Base-by-base conservation (phyloP, 2,797 vertebrate species). In the Rousettus madagascariensis region DNA sequence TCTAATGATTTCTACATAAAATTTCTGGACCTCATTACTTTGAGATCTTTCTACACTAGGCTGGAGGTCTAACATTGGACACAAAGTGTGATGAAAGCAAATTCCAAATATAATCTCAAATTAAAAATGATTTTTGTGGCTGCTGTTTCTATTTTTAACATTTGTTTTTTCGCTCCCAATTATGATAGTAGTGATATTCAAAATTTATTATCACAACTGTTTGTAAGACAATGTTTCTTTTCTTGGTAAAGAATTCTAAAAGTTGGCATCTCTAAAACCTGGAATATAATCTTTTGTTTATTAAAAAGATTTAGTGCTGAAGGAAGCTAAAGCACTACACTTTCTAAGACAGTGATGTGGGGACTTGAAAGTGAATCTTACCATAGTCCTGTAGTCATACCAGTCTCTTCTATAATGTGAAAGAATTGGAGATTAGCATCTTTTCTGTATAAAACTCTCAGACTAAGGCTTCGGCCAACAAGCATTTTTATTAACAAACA, bases 401-500 rank as follows among this genome's bases (percentile, higher is more conserved):
- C 41, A 26, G 13, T 36, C 38, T 13, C 16, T 43, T n/a, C 33
- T 63, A 3, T 49, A 30, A 78, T 0, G 1, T n/a, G 9, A 65
- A n/a, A 36, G 5, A 75, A 8, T 6, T 69, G 33, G 30, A 63
- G 28, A 53, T 59, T n/a, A 36, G 38, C 49, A 55, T 15, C 61
- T 11, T 13, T 91, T 85, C 49, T 26, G 33, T 63, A 22, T 22
- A 87, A 30, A 69, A 46, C 22, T 72, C 38, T 22, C 53, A 88
- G 46, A 22, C 20, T 1, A 65, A 87, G 6, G 3, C 30, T 69
- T 74, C 95, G 72, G 19, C 22, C 28, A 38, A 43, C 17, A 69
- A n/a, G 8, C 11, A 59, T 63, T 80, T 82, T 86, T 26, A 75
- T 71, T 86, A 95, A 90, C 28, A 85, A 71, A 88, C 53, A 95